Conservation (phyloP, 1,140 invertebrate species). For the Danaus melanippus region DNA sequence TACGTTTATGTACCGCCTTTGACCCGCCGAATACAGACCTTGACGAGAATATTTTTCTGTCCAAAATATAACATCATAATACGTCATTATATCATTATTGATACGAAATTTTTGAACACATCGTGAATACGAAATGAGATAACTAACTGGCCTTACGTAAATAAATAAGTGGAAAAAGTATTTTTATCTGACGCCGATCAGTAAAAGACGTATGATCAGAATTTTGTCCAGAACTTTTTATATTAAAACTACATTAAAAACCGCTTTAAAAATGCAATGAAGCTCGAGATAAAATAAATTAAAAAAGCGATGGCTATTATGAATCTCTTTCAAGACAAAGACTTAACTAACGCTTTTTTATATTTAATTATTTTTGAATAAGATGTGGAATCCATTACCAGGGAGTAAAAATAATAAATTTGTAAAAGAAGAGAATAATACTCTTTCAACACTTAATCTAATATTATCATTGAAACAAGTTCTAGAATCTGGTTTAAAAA, state of each 20-base stretch:
- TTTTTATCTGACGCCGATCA: slow-evolving; percentile 27
- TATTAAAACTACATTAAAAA: slow-evolving; percentile 2
- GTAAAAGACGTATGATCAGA: slow-evolving; percentile 21
- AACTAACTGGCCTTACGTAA: slow-evolving; percentile 29
- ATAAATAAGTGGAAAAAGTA: slow-evolving; percentile 25
- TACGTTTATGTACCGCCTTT: slow-evolving; percentile 27
- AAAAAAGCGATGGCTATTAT: too few species aligned
- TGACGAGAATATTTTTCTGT: slow-evolving; percentile 30
- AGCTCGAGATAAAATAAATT: not conserved
- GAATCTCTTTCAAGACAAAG: too few species aligned
- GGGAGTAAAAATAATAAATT: too few species aligned
- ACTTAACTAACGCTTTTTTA: too few species aligned
- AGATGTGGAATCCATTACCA: not conserved
- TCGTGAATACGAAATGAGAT: slow-evolving; percentile 30
- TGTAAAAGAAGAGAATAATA: too few species aligned
- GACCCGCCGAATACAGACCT: slow-evolving; percentile 35
- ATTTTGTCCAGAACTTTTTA: slow-evolving; percentile 27
- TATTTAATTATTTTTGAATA: not conserved
- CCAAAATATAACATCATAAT: slow-evolving; percentile 23
- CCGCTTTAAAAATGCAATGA: slow-evolving; percentile 16
- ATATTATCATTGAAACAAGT: not conserved
- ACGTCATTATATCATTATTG: slow-evolving; percentile 27
- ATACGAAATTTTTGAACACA: slow-evolving; percentile 17
- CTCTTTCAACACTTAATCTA: too few species aligned
- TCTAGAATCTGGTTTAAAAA: slow-evolving; percentile 1